Evolutionary conservation across 92 coral and sea anemone genomes (phyloP), one percentile per base, ranked within the genome.

Genomic region (Epizoanthus fatuus): DNA sequence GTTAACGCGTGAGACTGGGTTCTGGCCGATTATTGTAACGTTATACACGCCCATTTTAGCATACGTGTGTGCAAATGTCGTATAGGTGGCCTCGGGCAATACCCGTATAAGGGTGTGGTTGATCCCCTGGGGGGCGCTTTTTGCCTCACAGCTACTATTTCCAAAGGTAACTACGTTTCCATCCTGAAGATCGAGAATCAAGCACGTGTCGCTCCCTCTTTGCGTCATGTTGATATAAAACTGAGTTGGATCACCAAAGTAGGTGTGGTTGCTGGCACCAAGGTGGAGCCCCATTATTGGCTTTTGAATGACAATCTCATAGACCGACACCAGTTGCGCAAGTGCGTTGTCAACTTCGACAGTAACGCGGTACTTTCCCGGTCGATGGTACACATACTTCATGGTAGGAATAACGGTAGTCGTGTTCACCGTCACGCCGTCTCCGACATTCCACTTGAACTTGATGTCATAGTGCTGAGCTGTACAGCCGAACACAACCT

Each of bases 371-470:
- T 70, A 87, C 25, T 73, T 68, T 5, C 95, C 98, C 3, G 93
- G 75, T 3, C 3, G 71, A 37, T 35, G 53, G 72, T 83, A 96
- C 53, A 63, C 81, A 22, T 93, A 95, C 5, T 72, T 77, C 10
- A 95, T 66, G 29, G 63, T 63, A 5, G 94, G 73, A n/a, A 56
- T 68, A 38, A 37, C 68, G 2, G 79, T 80, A 4, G 98, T 89
- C 12, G 58, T 25, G 35, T 80, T 83, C n/a, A 56, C 8, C 2
- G 87, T 77, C 58, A 72, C 69, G 38, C 85, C 92, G 75, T 94
- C 96, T 6, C 95, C 99, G 15, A 87, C 82, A 66, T 91, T 66
- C 98, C 98, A 96, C 14, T 63, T 79, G 83, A 91, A 96, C 52
- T 81, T 76, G 25, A 84, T 20, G 71, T 96, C 99, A 19, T 93